Evolutionary conservation across 2,113 vertebrate genomes (phyloP).

Genomic region (Pelobates fuscus): DNA sequence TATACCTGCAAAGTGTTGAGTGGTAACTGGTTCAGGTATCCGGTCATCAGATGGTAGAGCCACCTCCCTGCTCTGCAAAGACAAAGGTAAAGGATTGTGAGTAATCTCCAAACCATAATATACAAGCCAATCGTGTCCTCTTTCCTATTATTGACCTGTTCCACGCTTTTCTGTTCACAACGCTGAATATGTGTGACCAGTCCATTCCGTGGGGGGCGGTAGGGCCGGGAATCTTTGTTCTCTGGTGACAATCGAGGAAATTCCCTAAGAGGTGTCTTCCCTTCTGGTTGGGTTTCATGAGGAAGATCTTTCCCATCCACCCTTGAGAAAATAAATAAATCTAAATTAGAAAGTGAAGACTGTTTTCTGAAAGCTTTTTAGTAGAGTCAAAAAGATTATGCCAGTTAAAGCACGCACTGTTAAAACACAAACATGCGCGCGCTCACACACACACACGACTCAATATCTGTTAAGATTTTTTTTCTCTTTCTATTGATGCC

Average conservation of each 20-base stretch:
- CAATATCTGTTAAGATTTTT: neutral
- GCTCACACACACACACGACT: neutral
- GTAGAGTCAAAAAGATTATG: neutral
- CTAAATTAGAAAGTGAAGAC: neutral
- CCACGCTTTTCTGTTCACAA: slow-evolving; percentile 66
- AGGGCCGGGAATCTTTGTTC: slow-evolving; percentile 79
- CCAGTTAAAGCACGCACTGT: neutral
- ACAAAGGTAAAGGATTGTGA: neutral
- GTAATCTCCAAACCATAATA: no score
- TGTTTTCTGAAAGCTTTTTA: neutral
- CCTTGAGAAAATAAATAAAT: slow-evolving; percentile 58
- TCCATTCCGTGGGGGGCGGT: slow-evolving; percentile 77
- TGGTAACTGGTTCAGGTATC: slow-evolving; percentile 74
- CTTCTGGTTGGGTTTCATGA: slow-evolving; percentile 72
- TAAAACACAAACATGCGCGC: neutral
- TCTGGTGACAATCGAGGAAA: slow-evolving; percentile 75
- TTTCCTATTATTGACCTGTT: slow-evolving; percentile 60
- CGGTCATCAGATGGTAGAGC: slow-evolving; percentile 79
- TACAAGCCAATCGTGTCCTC: neutral
- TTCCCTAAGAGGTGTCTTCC: slow-evolving; percentile 67
- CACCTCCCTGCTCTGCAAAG: slow-evolving; percentile 57
- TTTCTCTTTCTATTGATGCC: neutral
- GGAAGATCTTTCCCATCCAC: slow-evolving; percentile 87
- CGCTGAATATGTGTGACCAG: slow-evolving; percentile 75
- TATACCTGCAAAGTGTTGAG: slow-evolving; percentile 86